A percentile compares a stretch with the other conserved stretches of the same genome.
Conservation (phyloP, 2,797 vertebrate genomes). For the Nyctibius grandis region DNA sequence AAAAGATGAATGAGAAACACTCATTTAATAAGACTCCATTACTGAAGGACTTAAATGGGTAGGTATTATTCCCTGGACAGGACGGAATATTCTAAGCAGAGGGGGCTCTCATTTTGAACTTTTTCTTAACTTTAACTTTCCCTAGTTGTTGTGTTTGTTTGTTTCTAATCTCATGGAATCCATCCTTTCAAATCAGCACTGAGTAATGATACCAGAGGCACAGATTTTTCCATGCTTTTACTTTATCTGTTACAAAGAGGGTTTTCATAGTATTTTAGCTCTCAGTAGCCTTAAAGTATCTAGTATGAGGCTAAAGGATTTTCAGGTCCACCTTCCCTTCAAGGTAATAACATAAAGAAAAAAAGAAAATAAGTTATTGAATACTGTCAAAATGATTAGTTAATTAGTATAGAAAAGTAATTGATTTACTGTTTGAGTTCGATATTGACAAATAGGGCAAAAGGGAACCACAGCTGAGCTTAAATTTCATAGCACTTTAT, state of each 20-base stretch:
- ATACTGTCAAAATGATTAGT: background rate
- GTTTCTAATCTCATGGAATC: background rate
- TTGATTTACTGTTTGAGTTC: background rate
- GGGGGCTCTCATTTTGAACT: fast-evolving
- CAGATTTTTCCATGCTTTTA: background rate
- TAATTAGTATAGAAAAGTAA: background rate
- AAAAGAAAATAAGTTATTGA: background rate
- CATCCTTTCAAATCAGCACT: background rate
- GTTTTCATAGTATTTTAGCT: background rate
- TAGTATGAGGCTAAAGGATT: background rate
- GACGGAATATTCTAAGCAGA: background rate
- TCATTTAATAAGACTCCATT: background rate
- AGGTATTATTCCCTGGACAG: background rate
- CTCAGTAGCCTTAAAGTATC: background rate
- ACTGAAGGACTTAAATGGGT: background rate
- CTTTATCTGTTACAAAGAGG: background rate
- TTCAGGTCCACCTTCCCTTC: background rate
- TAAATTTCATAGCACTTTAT: slow-evolving; percentile 4
- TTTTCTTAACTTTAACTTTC: background rate
- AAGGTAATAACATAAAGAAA: background rate
- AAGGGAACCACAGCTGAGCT: background rate
- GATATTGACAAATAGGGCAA: background rate
- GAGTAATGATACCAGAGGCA: background rate
- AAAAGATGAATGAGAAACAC: background rate
- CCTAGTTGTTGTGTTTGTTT: background rate